A percentile compares a stretch with the other conserved stretches of the same genome.
Evolutionary conservation across 2,113 vertebrate species (phyloP).

Genomic region (Chlamydotis undulata): DNA sequence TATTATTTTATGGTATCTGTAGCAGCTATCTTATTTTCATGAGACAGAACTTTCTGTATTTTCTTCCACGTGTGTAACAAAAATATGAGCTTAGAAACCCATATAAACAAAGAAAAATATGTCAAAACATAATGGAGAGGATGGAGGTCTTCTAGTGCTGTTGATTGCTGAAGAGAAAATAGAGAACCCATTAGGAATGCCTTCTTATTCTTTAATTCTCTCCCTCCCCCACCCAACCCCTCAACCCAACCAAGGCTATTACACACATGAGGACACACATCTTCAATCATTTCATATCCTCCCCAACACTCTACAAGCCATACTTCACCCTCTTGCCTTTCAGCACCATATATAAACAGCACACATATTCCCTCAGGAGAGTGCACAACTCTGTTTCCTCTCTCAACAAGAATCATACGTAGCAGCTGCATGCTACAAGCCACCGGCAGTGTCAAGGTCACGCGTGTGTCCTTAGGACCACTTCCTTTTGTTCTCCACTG

Average conservation of each 20-base stretch:
- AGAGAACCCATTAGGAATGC: slow-evolving; percentile 49
- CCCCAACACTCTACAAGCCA: slow-evolving; percentile 36
- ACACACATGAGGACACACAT: slow-evolving; percentile 73
- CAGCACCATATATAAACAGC: slow-evolving; percentile 45
- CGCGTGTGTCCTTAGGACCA: background rate
- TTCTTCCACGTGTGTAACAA: background rate
- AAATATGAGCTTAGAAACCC: background rate
- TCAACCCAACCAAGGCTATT: slow-evolving; percentile 53
- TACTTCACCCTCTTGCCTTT: slow-evolving; percentile 63
- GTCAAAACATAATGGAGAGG: background rate
- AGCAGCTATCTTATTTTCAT: background rate
- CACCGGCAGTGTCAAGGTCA: background rate
- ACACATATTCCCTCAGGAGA: slow-evolving; percentile 37
- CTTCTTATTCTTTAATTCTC: slow-evolving; percentile 60
- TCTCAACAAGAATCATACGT: background rate
- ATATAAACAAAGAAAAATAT: background rate
- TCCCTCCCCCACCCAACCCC: slow-evolving; percentile 41
- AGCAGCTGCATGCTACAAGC: background rate
- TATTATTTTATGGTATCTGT: background rate
- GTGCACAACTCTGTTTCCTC: slow-evolving; percentile 6
- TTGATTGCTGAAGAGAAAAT: slow-evolving; percentile 52
- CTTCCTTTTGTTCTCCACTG: background rate
- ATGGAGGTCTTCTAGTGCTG: background rate
- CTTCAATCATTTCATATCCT: slow-evolving; percentile 68
- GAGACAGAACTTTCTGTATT: background rate